phyloP scores from a whole-genome alignment of 2,797 vertebrate genomes.

The Clangula hyemalis region DNA sequence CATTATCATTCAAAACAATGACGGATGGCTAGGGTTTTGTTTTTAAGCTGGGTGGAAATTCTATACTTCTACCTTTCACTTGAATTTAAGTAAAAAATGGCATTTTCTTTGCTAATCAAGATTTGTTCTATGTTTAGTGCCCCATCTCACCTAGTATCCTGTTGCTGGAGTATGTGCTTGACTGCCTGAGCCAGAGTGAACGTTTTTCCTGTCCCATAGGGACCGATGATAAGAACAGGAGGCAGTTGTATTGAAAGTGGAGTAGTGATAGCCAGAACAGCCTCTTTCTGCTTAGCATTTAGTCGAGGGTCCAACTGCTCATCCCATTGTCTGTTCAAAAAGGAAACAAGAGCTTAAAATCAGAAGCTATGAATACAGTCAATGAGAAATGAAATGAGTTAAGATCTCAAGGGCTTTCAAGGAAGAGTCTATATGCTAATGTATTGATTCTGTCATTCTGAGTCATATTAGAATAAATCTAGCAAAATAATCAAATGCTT shows the following conservation, averaged over 20 bases:
- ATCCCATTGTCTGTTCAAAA: slow-evolving; percentile 91
- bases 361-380: neutral
- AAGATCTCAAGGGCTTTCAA: neutral
- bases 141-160: slow-evolving; percentile 88
- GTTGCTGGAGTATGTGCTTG: slow-evolving; percentile 97
- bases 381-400: neutral
- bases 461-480: neutral
- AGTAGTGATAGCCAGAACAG: slow-evolving; percentile 97
- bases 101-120: neutral
- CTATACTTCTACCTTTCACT: neutral
- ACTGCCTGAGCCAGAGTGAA: slow-evolving; percentile 99
- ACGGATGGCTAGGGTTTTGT: neutral
- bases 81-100: neutral
- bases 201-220: slow-evolving; percentile 98
- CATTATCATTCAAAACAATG: neutral
- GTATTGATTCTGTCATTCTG: neutral
- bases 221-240: slow-evolving; percentile 97
- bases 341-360: slow-evolving; percentile 22
- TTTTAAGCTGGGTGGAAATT: slow-evolving; percentile 34
- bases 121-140: neutral
- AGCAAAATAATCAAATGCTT: neutral
- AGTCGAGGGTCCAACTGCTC: slow-evolving; percentile 98
- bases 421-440: neutral
- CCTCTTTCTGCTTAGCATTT: slow-evolving; percentile 98
- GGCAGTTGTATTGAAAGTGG: slow-evolving; percentile 91